A percentile compares a stretch with the other conserved stretches of the same genome.
phyloP scores from a whole-genome alignment of 2,797 vertebrate species.

The Typhlichthys eigenmanni region DNA sequence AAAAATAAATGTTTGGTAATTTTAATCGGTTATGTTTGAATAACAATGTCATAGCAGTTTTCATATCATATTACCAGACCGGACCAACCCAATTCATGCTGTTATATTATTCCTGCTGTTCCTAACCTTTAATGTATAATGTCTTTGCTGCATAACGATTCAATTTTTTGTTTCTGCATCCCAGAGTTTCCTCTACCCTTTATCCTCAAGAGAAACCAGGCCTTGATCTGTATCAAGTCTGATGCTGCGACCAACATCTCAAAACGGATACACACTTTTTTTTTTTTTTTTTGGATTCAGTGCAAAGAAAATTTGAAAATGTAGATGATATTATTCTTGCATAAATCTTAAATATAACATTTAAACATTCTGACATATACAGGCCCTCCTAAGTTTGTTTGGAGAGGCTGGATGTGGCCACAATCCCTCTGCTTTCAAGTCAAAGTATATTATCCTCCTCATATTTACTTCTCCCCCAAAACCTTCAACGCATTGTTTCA shows the following conservation, averaged over 20 bases:
- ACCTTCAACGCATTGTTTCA: not conserved
- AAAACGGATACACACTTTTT: slow-evolving; percentile 28
- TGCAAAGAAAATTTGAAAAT: not conserved
- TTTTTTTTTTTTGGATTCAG: not conserved
- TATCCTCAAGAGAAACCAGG: slow-evolving; percentile 35
- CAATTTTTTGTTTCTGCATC: slow-evolving; percentile 24
- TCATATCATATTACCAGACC: not conserved
- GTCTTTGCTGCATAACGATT: not conserved
- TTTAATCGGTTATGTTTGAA: not conserved
- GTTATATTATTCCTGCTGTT: slow-evolving; percentile 21
- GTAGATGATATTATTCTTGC: slow-evolving; percentile 16
- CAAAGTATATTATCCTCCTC: not conserved
- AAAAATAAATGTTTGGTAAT: too few relatives aligned
- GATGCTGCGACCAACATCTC: slow-evolving; percentile 39
- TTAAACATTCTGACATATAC: slow-evolving; percentile 3
- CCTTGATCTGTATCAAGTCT: slow-evolving; percentile 31
- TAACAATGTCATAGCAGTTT: not conserved
- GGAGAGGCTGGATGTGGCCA: slow-evolving; percentile 13
- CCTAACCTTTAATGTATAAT: not conserved
- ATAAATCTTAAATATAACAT: slow-evolving; percentile 24
- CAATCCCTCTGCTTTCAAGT: not conserved
- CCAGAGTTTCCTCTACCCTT: slow-evolving; percentile 38
- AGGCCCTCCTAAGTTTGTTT: not conserved
- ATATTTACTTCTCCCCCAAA: not conserved
- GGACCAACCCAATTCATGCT: too few relatives aligned